These are phyloP conservation scores for Hyperoplus lanceolatus DNA, from an alignment of 2,797 vertebrate genomes.

Conservation along the genomic window DNA sequence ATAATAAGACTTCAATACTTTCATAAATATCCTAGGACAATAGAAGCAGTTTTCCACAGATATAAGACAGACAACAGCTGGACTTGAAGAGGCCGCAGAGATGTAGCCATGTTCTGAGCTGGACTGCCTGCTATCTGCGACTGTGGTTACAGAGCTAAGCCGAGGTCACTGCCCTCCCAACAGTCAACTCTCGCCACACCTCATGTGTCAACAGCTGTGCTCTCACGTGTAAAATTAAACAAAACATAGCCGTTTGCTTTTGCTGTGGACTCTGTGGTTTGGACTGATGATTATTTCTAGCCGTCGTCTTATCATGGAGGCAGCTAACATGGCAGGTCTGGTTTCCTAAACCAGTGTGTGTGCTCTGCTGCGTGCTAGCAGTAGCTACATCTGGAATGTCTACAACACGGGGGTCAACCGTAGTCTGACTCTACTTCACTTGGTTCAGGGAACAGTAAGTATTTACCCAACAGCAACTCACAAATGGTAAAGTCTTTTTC, in stretches of 20 bases:
- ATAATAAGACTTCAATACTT: conserved; percentile 38
- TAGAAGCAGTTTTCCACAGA: conserved; percentile 24
- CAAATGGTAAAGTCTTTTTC: conserved; percentile 68
- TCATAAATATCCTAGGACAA: conserved; percentile 2
- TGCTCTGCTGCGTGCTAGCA: conserved; percentile 33
- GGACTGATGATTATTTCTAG: conserved; percentile 63
- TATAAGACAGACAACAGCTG: conserved; percentile 41
- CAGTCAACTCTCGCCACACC: conserved; percentile 65
- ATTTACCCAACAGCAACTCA: conserved; percentile 71
- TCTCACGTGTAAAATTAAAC: conserved; percentile 63
- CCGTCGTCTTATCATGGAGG: conserved; percentile 48
- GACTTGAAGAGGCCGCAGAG: conserved; percentile 31
- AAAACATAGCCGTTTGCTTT: conserved; percentile 66
- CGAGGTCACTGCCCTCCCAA: conserved; percentile 50
- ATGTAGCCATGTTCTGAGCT: conserved; percentile 22
- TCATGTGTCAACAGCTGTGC: conserved; percentile 71
- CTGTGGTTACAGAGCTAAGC: conserved; percentile 41
- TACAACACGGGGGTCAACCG: conserved; percentile 52
- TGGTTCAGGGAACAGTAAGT: conserved; percentile 58
- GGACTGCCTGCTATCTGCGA: conserved; percentile 42
- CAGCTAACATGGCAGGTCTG: conserved; percentile 39
- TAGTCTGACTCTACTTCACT: conserved; percentile 52
- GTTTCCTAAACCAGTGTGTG: conserved; percentile 44
- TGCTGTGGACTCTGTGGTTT: conserved; percentile 42
- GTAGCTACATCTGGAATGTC: conserved; percentile 71